Evolutionary conservation across 2,888 invertebrate genomes (phyloP), one percentile per base, ranked within the genome.

Genomic region (Thelaira solivaga): DNA sequence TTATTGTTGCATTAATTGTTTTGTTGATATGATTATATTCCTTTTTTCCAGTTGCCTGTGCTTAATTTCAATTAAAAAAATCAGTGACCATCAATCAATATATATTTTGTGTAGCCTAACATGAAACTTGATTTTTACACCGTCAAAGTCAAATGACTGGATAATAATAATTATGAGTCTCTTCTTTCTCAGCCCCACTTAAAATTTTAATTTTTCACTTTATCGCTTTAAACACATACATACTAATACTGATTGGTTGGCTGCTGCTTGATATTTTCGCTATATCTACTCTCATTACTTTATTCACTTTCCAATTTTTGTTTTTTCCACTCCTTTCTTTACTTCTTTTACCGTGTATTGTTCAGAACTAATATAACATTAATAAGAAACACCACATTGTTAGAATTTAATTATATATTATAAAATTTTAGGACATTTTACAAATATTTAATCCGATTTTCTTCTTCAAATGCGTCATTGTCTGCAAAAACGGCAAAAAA

Each of bases 391-490:
- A 20, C 10, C n/a, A 11, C 7, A 24, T 45, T 26, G 10, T 45
- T 6, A 13, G 11, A 62, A 7, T 53, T 61, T 20, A 8, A 34
- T 39, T 26, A 71, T 20, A 31, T 34, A 29, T n/a, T n/a, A 43
- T 39, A 45, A 26, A n/a, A 16, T 39, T 64, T 45, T 53, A 18
- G 11, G 55, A 7, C 16, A 36, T 43, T 67, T 61, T 18, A 45
- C 24, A 29, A 45, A 53, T 57, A 29, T 59, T 61, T 41, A 39
- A 22, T 45, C 13, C 24, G 45, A 78, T 61, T 64, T 53, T 65
- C 51, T 39, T 53, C 51, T 55, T 71, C 22, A 71, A 55, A 78
- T 78, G 78, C 78, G 78, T 78, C 78, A 78, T 74, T 73, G 77
- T 64, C 77, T 74, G 57, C 45, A 47, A 62, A 72, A 64, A 65